phyloP scores from a whole-genome alignment of 2,797 vertebrate species.

The Potorous gilbertii region DNA sequence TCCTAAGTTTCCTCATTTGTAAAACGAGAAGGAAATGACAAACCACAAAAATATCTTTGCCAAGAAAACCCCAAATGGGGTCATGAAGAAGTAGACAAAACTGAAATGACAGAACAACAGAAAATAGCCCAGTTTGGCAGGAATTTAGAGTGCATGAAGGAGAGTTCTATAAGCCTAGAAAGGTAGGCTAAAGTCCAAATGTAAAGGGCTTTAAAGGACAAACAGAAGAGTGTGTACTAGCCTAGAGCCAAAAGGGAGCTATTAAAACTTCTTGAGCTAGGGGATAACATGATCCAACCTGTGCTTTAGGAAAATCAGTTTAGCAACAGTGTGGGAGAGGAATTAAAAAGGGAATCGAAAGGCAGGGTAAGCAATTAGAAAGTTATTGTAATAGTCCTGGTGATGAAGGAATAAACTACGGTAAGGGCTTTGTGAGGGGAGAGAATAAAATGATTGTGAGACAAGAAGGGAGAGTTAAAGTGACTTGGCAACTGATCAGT shows the following conservation, averaged over 20 bases:
- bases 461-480: neutral
- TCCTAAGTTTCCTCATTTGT: neutral
- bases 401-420: neutral
- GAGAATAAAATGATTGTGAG: neutral
- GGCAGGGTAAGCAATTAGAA: neutral
- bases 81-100: neutral
- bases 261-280: neutral
- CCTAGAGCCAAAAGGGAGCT: neutral
- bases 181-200: neutral
- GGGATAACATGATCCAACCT: neutral
- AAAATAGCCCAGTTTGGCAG: neutral
- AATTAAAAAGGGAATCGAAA: neutral
- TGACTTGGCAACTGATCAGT: neutral
- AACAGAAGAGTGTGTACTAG: neutral
- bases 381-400: neutral
- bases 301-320: neutral
- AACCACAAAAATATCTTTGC: neutral
- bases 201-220: neutral
- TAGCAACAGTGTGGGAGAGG: neutral
- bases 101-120: neutral
- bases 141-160: neutral
- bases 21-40: neutral
- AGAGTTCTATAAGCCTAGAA: neutral
- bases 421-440: neutral
- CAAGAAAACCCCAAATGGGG: neutral